phyloP scores from a whole-genome alignment of 2,888 invertebrate species.

The Gastracanthus pulcherrimus region DNA sequence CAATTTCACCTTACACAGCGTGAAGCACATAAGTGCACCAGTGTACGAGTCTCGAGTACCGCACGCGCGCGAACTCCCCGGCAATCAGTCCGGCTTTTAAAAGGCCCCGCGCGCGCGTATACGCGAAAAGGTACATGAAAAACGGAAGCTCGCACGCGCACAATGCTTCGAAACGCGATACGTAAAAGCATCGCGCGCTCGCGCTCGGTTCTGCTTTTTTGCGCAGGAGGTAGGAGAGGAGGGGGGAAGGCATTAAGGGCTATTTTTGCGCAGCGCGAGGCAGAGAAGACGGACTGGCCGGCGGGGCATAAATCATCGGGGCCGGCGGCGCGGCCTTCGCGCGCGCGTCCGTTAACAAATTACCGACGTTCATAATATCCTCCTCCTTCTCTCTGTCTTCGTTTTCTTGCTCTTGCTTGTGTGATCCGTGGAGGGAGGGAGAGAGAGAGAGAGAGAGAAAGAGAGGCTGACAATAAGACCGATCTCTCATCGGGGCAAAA shows the following conservation, averaged over 20 bases:
- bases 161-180: slow-evolving; percentile 36
- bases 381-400: neutral
- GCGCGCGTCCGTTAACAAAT: slow-evolving; percentile 53
- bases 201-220: neutral
- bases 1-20: slow-evolving; percentile 8
- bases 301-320: slow-evolving; percentile 44
- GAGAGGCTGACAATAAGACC: slow-evolving; percentile 46
- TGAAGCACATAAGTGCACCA: neutral
- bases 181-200: neutral
- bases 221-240: no score
- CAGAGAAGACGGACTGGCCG: neutral
- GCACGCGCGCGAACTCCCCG: neutral
- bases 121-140: neutral
- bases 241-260: slow-evolving; percentile 21
- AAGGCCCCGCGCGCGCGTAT: neutral
- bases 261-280: slow-evolving; percentile 12
- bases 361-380: slow-evolving; percentile 46
- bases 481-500: slow-evolving; percentile 55
- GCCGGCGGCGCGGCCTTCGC: slow-evolving; percentile 3
- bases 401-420: neutral
- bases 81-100: neutral
- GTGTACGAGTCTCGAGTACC: neutral
- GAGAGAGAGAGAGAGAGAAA: neutral
- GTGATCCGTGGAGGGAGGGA: neutral
- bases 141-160: neutral